Base-by-base conservation (phyloP, 2,888 invertebrate species). In the Eristalis arbustorum region DNA sequence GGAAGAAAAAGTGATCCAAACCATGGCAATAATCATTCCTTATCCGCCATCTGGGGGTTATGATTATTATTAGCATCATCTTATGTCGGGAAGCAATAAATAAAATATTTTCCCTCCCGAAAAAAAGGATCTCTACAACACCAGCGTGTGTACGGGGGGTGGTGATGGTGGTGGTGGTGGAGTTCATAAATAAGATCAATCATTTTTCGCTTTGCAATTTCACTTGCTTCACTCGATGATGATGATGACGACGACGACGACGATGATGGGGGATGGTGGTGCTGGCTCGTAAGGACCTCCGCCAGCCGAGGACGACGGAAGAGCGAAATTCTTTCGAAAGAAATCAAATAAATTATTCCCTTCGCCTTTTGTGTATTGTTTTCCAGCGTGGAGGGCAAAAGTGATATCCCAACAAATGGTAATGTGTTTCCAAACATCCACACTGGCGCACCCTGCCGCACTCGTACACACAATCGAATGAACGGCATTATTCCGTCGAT, bases 1-100 rank as follows among this genome's bases (percentile, higher is more conserved):
- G 18, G 61, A 40, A 31, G 59, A 40, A 69, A 66, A 71, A 37
- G 71, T 57, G 64, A 74, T 42, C 49, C 77, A 56, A 81, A 73
- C 73, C 68, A 69, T 62, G 62, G 69, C 77, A 77, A 85, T 85
- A 85, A 85, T 85, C 85, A 82, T 85, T 85, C 77, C 82, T 85
- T 85, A 85, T 82, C 82, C 82, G 74, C 77, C 85, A 85, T 85
- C 85, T 85, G 85, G 85, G 81, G 82, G 77, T 85, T 85, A 85
- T 82, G 82, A 82, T 82, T 85, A 85, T 85, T 85, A 82, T 85
- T 77, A 85, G 77, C 66, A 78, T 77, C 82, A 78, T 82, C 82
- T 71, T 63, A 75, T 75, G 69, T 34, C 73, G 67, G 61, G 22
- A 40, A 56, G 67, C 62, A 80, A 80, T 80, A 80, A 80, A 80